Evolutionary conservation across 2,797 vertebrate species (phyloP), one percentile per base, ranked within the genome.

Genomic region (Coracias cyanogaster): DNA sequence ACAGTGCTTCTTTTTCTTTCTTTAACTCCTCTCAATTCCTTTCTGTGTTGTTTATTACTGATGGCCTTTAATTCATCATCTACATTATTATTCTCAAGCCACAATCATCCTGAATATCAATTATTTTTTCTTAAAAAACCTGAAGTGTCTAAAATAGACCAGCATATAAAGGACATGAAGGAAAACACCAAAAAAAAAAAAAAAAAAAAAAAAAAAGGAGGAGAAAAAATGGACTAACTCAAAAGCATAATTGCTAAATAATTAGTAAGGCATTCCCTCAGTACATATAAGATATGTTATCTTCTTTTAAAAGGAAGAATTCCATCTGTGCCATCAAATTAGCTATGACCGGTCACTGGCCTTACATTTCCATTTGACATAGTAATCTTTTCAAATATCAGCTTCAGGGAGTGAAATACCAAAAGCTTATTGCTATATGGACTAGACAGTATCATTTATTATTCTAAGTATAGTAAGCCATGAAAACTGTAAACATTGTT

Each of bases 401-500:
- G 8, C 9, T 82, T 72, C 39, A 58, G 29, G 10, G 24, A 73
- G 6, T 58, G 46, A 72, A 49, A 76, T 10, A 54, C 25, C 18
- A 49, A 66, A 62, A 39, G 9, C 7, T 51, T 19, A 25, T 33
- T 61, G 20, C 15, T 61, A 7, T 8, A 22, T 1, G 0, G 11
- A 54, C 51, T 69, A 64, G 28, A 77, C 41, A 52, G 10, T 82
- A 39, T 4, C 2, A 65, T 12, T 21, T 29, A 7, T 14, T 16
- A 77, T 78, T 89, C 18, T 74, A 91, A 82, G 3, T 14, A 51
- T 5, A 66, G n/a, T 82, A 64, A 80, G 54, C 41, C 43, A 89
- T 73, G 69, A 95, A 97, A 83, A 61, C 43, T 51, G 33, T 76
- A 95, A 94, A 94, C 29, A 61, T 35, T 83, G 13, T 39, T 71